Conservation (phyloP, 2,113 vertebrate species). For the Lonchura striata region DNA sequence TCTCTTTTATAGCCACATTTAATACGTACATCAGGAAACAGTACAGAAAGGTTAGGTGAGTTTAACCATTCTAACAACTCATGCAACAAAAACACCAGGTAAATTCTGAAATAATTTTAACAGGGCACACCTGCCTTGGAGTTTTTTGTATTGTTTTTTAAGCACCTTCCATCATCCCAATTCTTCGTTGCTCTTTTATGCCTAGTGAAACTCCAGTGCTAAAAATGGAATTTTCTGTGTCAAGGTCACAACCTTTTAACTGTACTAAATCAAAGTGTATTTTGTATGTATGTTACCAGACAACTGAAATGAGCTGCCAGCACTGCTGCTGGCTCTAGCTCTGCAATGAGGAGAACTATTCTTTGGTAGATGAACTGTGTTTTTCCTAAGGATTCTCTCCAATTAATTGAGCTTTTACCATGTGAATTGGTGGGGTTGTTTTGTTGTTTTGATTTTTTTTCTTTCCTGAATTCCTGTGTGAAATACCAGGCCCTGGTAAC, state of each 20-base stretch:
- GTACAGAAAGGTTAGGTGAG: conserved; percentile 24
- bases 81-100: neutral
- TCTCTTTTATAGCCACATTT: conserved; percentile 6
- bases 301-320: neutral
- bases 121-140: neutral
- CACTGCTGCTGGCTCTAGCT: neutral
- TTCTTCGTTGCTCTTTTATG: neutral
- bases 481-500: neutral
- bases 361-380: neutral
- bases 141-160: neutral
- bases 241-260: neutral
- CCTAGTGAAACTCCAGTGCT: conserved; percentile 22
- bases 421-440: neutral
- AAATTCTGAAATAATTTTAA: neutral
- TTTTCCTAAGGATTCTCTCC: neutral
- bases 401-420: neutral
- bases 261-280: neutral
- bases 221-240: neutral
- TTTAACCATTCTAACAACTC: conserved; percentile 25
- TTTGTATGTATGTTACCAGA: neutral
- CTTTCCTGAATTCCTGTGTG: neutral
- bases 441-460: neutral
- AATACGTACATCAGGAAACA: neutral
- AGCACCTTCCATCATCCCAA: neutral
- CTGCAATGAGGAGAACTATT: neutral